These are phyloP conservation scores for Garra rufa DNA, from an alignment of 2,113 vertebrate genomes.

Conservation along the genomic window DNA sequence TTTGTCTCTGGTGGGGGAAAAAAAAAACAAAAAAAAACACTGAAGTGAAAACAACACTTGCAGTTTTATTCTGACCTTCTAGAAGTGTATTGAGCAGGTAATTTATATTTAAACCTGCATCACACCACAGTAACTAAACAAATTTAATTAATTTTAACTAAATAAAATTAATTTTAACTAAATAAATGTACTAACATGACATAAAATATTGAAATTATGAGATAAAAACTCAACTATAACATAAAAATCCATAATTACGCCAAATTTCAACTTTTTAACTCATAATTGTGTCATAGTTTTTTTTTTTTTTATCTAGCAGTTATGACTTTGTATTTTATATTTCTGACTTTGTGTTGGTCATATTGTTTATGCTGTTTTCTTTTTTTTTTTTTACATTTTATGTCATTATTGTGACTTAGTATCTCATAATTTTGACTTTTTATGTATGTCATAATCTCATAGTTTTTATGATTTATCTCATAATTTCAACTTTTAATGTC, in stretches of 20 bases:
- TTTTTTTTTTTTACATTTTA: neutral
- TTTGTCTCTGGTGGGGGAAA: neutral
- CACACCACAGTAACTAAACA: neutral
- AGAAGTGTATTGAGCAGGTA: neutral
- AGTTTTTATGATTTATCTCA: too few species aligned
- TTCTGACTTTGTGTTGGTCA: too few species aligned
- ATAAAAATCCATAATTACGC: too few species aligned
- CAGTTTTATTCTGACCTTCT: conserved; percentile 20
- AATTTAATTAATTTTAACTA: too few species aligned
- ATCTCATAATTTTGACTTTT: neutral
- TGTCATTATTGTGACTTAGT: neutral
- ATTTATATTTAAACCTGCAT: conserved; percentile 29
- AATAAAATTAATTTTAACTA: too few species aligned
- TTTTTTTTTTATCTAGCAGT: neutral
- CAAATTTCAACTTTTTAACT: too few species aligned
- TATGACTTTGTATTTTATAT: neutral
- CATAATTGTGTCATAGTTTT: too few species aligned
- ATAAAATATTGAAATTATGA: too few species aligned
- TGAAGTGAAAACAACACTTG: neutral
- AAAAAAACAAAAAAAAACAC: neutral
- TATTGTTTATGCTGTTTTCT: too few species aligned
- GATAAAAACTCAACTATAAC: neutral
- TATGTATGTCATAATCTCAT: too few species aligned
- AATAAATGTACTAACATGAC: too few species aligned
- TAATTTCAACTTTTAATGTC: too few species aligned